Evolutionary conservation across 2,888 invertebrate species (phyloP), one percentile per base, ranked within the genome.

Genomic region (Xestia ashworthii): DNA sequence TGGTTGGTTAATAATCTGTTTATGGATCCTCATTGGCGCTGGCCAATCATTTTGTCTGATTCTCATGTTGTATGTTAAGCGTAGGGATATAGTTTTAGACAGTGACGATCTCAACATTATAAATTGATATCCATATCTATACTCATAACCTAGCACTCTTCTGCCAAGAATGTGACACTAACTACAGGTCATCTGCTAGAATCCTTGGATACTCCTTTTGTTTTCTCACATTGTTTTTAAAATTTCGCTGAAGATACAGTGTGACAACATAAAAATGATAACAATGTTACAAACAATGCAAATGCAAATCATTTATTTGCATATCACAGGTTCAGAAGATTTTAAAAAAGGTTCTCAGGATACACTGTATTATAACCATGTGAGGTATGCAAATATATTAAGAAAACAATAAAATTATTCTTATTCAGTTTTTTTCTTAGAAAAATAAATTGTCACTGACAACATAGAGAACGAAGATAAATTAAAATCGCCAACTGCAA

Each of bases 401-500:
- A n/a, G n/a, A n/a, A n/a, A n/a, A n/a, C n/a, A n/a, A n/a, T n/a
- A n/a, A n/a, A n/a, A n/a, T n/a, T n/a, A n/a, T 12, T 46, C 46
- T 46, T 14, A 12, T 12, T 14, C 14, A 46, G 46, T 46, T 48
- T 4, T 48, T 48, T 14, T 11, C 16, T 16, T 0, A 48, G 5
- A 16, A 48, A 16, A 48, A 19, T 5, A 19, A 5, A 50, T 19
- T 50, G 48, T 48, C 16, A 19, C 6, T 50, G 6, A 50, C 16
- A 50, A 50, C 19, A 50, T 50, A 48, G 48, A 16, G 46, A 25
- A 48, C 8, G 3, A 58, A 50, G 22, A 48, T 53, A 68, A 65
- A 69, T 68, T 53, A 25, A 71, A 44, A 25, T 55, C n/a, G 41
- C 22, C 19, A 80, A 50, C 66, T 72, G 66, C 68, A 25, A 72